phyloP scores from a whole-genome alignment of 2,888 invertebrate species.

The Odontomyia ornata region DNA sequence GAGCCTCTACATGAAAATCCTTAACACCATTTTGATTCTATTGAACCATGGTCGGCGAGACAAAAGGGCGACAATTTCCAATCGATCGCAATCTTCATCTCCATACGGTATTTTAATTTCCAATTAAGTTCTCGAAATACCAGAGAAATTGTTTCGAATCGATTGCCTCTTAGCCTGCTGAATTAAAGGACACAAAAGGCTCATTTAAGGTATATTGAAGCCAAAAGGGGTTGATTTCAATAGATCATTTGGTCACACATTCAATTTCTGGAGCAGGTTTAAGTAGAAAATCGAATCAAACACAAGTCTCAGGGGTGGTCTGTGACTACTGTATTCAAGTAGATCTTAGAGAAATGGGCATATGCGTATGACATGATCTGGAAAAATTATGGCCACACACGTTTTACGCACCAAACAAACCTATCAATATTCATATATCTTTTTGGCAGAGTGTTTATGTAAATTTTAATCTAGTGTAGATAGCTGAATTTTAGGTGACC shows the following conservation, averaged over 20 bases:
- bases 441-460: too few relatives aligned
- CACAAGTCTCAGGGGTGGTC: slow-evolving; percentile 24
- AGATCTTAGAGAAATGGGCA: neutral
- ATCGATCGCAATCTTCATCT: slow-evolving; percentile 46
- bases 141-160: slow-evolving; percentile 46
- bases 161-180: neutral
- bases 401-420: too few relatives aligned
- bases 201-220: neutral
- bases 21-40: neutral
- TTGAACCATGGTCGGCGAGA: slow-evolving; percentile 35
- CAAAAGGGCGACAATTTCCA: slow-evolving; percentile 43
- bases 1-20: neutral
- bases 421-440: too few relatives aligned
- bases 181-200: neutral
- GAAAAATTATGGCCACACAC: slow-evolving; percentile 44
- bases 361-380: slow-evolving; percentile 14
- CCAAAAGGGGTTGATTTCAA: slow-evolving; percentile 36
- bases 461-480: too few relatives aligned
- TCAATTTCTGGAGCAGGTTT: slow-evolving; percentile 1
- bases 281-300: slow-evolving; percentile 20
- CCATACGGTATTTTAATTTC: slow-evolving; percentile 49
- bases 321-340: slow-evolving; percentile 33
- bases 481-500: too few relatives aligned
- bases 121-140: slow-evolving; percentile 48
- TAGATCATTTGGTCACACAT: slow-evolving; percentile 22